A percentile compares a stretch with the other conserved stretches of the same genome.
Conservation (phyloP, 2,888 invertebrate genomes). For the Tipula helvola region DNA sequence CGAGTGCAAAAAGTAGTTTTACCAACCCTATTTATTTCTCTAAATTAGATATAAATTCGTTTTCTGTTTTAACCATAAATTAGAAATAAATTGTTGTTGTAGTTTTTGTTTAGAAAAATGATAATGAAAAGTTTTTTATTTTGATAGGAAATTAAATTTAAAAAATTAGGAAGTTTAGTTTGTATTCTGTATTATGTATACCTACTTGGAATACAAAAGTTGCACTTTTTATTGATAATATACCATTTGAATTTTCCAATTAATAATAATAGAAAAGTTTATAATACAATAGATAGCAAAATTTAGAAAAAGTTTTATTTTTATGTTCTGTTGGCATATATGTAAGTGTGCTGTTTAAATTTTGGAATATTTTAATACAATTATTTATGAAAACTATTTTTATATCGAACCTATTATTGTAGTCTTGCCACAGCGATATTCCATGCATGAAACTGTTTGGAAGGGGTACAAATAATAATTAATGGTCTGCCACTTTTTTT, state of each 20-base stretch:
- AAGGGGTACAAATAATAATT: too few species aligned
- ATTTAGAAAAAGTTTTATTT: neutral
- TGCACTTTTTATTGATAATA: neutral
- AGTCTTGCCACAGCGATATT: neutral
- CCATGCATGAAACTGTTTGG: too few species aligned
- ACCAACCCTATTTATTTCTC: neutral
- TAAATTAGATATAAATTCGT: neutral
- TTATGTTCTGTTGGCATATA: neutral
- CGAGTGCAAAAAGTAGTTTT: neutral
- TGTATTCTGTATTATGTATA: too few species aligned
- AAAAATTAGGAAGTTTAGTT: too few species aligned
- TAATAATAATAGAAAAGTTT: neutral
- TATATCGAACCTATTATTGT: neutral
- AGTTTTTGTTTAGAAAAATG: too few species aligned
- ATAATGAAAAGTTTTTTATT: neutral
- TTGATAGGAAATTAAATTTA: neutral
- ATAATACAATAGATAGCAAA: neutral
- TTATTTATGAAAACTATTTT: neutral
- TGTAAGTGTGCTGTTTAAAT: neutral
- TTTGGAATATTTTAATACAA: neutral
- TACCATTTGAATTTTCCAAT: neutral
- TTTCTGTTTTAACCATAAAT: too few species aligned
- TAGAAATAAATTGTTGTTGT: neutral
- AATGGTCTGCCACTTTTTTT: too few species aligned
- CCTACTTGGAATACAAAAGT: neutral